These are phyloP conservation scores for Eupithecia exiguata DNA, from an alignment of 2,888 invertebrate genomes.

Conservation along the genomic window DNA sequence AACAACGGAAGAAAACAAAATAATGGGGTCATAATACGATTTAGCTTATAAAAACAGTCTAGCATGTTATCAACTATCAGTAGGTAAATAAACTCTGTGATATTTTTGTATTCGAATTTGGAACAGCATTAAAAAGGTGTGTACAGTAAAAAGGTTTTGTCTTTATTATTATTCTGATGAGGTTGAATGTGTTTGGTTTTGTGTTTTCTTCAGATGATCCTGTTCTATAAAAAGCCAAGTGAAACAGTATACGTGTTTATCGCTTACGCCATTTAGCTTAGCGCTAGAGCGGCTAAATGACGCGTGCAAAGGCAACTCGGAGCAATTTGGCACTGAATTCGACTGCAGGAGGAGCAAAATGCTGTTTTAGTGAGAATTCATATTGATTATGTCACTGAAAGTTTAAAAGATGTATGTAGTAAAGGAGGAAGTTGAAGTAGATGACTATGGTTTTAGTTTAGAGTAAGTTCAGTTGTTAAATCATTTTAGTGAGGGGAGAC, in stretches of 20 bases:
- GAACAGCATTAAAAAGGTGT: too few species aligned
- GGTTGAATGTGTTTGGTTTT: neutral
- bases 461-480: neutral
- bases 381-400: conserved; percentile 42
- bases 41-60: neutral
- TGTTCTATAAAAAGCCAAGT: neutral
- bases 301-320: conserved; percentile 71
- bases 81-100: too few species aligned
- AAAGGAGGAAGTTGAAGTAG: conserved; percentile 16
- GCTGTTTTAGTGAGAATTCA: conserved; percentile 56
- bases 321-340: conserved; percentile 79
- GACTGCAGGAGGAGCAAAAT: conserved; percentile 65
- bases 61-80: neutral
- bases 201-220: neutral
- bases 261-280: conserved; percentile 37
- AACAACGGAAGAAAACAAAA: conserved; percentile 15
- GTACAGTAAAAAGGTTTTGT: too few species aligned
- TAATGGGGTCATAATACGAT: neutral
- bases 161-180: too few species aligned
- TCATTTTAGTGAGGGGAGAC: too few species aligned
- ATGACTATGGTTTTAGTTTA: conserved; percentile 12
- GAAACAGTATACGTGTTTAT: conserved; percentile 23
- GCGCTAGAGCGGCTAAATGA: conserved; percentile 69
- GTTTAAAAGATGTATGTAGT: conserved; percentile 3
- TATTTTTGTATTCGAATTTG: too few species aligned